Evolutionary conservation across 2,888 invertebrate species (phyloP).

Genomic region (Lucinisca nassula): DNA sequence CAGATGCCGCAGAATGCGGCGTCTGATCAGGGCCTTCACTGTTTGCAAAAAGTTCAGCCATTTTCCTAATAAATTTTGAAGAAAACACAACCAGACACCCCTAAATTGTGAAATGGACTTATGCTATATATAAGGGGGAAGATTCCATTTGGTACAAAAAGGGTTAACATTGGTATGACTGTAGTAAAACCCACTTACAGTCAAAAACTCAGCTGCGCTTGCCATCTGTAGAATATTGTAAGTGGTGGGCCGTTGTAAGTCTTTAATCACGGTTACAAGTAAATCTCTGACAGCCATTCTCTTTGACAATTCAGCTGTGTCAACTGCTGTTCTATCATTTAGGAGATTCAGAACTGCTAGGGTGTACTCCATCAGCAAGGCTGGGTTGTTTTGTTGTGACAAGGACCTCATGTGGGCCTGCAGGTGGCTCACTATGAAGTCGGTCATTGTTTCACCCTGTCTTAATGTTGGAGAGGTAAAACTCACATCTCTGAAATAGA

Average conservation of each 20-base stretch:
- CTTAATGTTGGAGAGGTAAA: slow-evolving; percentile 46
- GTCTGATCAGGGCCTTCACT: no score
- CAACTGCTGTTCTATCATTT: slow-evolving; percentile 65
- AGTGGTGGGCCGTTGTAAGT: slow-evolving; percentile 67
- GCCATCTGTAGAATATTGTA: slow-evolving; percentile 76
- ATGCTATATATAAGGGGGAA: no score
- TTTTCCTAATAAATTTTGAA: no score
- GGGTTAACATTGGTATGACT: no score
- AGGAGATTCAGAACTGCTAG: slow-evolving; percentile 75
- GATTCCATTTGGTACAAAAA: no score
- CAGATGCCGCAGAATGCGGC: no score
- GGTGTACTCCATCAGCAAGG: slow-evolving; percentile 75
- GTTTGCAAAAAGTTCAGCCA: no score
- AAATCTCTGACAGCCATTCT: slow-evolving; percentile 75
- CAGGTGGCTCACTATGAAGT: slow-evolving; percentile 68
- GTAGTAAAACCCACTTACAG: no score
- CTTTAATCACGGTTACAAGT: slow-evolving; percentile 67
- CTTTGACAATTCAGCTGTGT: slow-evolving; percentile 35
- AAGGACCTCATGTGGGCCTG: slow-evolving; percentile 61
- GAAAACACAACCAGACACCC: no score
- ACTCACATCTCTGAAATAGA: slow-evolving; percentile 64
- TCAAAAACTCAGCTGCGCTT: slow-evolving; percentile 71
- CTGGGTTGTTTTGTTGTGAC: slow-evolving; percentile 76
- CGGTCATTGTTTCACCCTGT: slow-evolving; percentile 47
- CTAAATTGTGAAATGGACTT: no score